Evolutionary conservation across 1,140 invertebrate species (phyloP).

Genomic region (Phenacoccus solenopsis): DNA sequence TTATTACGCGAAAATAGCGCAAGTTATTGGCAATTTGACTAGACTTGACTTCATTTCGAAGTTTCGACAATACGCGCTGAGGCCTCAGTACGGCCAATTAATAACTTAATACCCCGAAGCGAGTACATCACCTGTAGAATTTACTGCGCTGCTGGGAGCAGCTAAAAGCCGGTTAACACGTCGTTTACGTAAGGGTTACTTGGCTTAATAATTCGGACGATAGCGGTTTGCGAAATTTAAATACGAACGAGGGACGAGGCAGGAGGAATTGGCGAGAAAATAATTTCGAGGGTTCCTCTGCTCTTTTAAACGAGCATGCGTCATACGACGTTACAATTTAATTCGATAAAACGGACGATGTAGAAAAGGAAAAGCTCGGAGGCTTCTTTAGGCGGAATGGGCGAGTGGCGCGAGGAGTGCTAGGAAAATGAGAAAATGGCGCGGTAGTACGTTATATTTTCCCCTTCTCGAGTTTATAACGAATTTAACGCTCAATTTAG

Average conservation of each 20-base stretch:
- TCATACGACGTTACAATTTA: constrained; percentile 10
- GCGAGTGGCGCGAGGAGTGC: background rate
- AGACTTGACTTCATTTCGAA: too few relatives aligned
- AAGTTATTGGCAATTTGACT: too few relatives aligned
- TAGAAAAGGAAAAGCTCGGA: constrained; percentile 1
- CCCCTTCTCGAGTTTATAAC: constrained; percentile 11
- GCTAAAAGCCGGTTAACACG: too few relatives aligned
- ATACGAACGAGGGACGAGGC: too few relatives aligned
- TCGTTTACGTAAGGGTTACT: constrained; percentile 1
- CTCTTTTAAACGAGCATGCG: constrained; percentile 10
- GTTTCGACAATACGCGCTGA: too few relatives aligned
- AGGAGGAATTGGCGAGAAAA: background rate
- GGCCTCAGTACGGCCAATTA: background rate
- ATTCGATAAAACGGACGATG: constrained; percentile 8
- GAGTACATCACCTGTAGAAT: constrained; percentile 1
- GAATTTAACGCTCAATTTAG: constrained; percentile 18
- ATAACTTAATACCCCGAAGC: too few relatives aligned
- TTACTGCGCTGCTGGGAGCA: background rate
- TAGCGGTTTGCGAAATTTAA: background rate
- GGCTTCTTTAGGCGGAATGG: background rate
- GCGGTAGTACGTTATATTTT: background rate
- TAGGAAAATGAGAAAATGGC: constrained; percentile 14
- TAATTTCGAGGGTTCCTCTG: background rate
- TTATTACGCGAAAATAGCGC: too few relatives aligned
- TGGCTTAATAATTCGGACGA: background rate